These are phyloP conservation scores for Nephila pilipes DNA, from an alignment of 1,140 invertebrate species.

Conservation along the genomic window DNA sequence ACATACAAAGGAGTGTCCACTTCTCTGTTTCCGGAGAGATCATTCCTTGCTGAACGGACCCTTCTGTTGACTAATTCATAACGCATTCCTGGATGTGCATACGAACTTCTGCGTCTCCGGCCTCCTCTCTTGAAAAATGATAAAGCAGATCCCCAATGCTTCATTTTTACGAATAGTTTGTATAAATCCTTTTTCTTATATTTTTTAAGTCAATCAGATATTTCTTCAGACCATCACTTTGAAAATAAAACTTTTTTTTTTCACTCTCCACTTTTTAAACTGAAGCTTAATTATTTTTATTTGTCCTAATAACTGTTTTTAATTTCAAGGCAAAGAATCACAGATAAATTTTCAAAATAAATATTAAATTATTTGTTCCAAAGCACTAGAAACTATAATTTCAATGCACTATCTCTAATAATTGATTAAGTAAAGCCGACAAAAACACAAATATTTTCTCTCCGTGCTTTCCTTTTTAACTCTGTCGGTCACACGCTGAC, in stretches of 20 bases:
- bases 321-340: too few relatives aligned
- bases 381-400: too few relatives aligned
- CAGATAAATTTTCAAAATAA: too few relatives aligned
- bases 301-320: too few relatives aligned
- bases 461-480: too few relatives aligned
- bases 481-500: not conserved
- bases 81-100: slow-evolving; percentile 58
- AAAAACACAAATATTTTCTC: too few relatives aligned
- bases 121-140: slow-evolving; percentile 69
- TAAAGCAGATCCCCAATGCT: slow-evolving; percentile 70
- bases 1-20: slow-evolving; percentile 73
- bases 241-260: not conserved
- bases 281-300: too few relatives aligned
- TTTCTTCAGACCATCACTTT: not conserved
- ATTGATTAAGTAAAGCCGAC: too few relatives aligned
- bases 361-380: too few relatives aligned
- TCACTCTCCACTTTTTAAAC: not conserved
- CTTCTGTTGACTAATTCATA: slow-evolving; percentile 72
- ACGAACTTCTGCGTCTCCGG: slow-evolving; percentile 46
- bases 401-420: too few relatives aligned
- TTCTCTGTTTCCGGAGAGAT: slow-evolving; percentile 55
- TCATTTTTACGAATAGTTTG: slow-evolving; percentile 44
- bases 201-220: not conserved
- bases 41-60: slow-evolving; percentile 67
- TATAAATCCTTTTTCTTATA: not conserved